phyloP scores from a whole-genome alignment of 2,888 invertebrate genomes.

The Aphrophora alni region DNA sequence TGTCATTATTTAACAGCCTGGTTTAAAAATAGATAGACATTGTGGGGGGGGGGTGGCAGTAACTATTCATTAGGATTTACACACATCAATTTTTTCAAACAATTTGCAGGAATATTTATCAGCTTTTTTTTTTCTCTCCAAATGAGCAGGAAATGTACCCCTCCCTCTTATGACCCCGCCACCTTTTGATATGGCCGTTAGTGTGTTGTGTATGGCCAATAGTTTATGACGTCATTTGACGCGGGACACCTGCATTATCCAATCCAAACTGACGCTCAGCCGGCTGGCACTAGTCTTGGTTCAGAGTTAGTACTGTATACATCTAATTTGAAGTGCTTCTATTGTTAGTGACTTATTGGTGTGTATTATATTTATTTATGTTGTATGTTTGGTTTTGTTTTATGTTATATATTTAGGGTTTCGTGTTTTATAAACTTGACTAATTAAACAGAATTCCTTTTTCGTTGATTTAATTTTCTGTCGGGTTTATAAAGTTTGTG shows the following conservation, averaged over 20 bases:
- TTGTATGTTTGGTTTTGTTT: neutral
- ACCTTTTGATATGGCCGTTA: neutral
- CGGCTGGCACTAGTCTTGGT: neutral
- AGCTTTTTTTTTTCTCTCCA: too few relatives aligned
- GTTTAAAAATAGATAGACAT: too few relatives aligned
- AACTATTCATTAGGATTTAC: too few relatives aligned
- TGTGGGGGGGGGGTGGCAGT: too few relatives aligned
- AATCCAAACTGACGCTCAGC: neutral
- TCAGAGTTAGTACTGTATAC: neutral
- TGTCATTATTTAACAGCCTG: too few relatives aligned
- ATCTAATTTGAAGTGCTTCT: neutral
- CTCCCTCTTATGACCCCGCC: neutral
- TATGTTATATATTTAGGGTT: neutral
- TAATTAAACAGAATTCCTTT: too few relatives aligned
- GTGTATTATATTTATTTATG: neutral
- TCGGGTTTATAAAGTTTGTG: too few relatives aligned
- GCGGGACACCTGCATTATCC: neutral
- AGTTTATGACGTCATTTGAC: neutral
- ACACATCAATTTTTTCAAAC: too few relatives aligned
- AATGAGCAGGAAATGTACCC: neutral
- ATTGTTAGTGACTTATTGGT: neutral
- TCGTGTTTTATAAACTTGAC: too few relatives aligned
- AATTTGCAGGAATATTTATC: neutral
- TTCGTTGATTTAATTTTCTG: too few relatives aligned
- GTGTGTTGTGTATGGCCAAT: neutral